Percentiles rank a stretch among this genome's conserved stretches.
These are phyloP conservation scores for Baryphthengus martii DNA, from an alignment of 2,113 vertebrate genomes.

Conservation along the genomic window DNA sequence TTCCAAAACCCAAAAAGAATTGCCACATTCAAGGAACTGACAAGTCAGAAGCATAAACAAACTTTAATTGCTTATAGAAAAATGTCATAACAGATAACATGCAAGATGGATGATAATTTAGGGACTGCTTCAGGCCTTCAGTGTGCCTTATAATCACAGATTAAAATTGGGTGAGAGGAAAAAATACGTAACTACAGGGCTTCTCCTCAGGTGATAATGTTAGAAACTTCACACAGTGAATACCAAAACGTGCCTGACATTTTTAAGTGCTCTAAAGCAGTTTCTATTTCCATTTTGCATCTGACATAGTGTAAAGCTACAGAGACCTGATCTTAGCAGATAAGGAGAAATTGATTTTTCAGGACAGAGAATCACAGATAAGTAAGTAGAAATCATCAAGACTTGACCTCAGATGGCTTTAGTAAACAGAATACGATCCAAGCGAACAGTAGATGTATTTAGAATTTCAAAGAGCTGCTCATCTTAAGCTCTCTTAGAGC, in stretches of 20 bases:
- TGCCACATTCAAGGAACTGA: neutral
- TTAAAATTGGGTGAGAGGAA: neutral
- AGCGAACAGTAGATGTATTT: neutral
- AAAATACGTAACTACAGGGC: neutral
- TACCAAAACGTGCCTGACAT: neutral
- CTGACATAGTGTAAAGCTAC: neutral
- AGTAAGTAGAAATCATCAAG: neutral
- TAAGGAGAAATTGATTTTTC: conserved; percentile 6
- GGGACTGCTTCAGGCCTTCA: neutral
- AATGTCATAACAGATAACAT: neutral
- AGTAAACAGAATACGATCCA: neutral
- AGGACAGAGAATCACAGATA: neutral
- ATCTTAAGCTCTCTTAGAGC: neutral
- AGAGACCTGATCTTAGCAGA: neutral
- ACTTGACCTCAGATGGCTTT: neutral
- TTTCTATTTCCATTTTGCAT: neutral
- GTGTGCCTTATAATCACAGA: neutral
- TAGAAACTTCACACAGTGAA: neutral
- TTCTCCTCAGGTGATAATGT: neutral
- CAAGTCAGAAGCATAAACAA: conserved; percentile 1
- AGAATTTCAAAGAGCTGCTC: neutral
- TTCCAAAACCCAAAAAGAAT: neutral
- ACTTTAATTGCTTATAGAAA: conserved; percentile 7
- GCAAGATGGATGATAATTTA: conserved; percentile 1
- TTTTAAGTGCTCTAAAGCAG: neutral